Evolutionary conservation across 2,113 vertebrate genomes (phyloP), one percentile per base, ranked within the genome.

Genomic region (Vulpes vulpes): DNA sequence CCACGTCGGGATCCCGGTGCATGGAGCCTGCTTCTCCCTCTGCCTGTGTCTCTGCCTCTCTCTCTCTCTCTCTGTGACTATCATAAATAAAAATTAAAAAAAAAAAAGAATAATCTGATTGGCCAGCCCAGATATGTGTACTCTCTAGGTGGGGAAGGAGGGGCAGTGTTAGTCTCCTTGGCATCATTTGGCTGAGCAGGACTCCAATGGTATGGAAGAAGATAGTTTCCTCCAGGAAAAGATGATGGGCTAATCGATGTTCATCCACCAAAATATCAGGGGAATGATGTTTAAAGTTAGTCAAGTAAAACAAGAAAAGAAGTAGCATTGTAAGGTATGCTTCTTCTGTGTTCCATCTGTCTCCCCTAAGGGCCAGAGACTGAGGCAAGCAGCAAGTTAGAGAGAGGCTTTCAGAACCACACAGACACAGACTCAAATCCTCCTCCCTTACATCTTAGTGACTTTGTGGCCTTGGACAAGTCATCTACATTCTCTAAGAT

Each of bases 291-390:
- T 87, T 69, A 91, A 71, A 62, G 43, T 38, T 16, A 0, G 12
- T 22, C 60, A 95, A 78, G 19, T 78, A n/a, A 74, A 96, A 82
- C 69, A 92, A 94, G 89, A 83, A 76, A 94, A 27, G 49, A 95
- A 59, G 43, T 22, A 59, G 27, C 19, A 87, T 25, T 9, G 0
- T 59, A 88, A 81, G 3, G 60, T 79, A n/a, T 23, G 14, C 51
- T 88, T 62, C 81, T 71, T 30, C 43, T 82, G 3, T 10, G 65
- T 57, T 74, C 10, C 27, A 85, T 91, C 23, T 5, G 12, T 17
- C 2, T 92, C 57, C 30, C 76, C 16, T 14, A 55, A 55, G 73
- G 43, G 3, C 25, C 55, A 30, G 35, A 59, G 38, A 51, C 38
- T 74, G 69, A 85, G 32, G 27, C 9, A 20, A 4, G 4, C 7